A percentile compares a stretch with the other conserved stretches of the same genome.
Evolutionary conservation across 2,888 invertebrate genomes (phyloP).

Genomic region (Carabus problematicus): DNA sequence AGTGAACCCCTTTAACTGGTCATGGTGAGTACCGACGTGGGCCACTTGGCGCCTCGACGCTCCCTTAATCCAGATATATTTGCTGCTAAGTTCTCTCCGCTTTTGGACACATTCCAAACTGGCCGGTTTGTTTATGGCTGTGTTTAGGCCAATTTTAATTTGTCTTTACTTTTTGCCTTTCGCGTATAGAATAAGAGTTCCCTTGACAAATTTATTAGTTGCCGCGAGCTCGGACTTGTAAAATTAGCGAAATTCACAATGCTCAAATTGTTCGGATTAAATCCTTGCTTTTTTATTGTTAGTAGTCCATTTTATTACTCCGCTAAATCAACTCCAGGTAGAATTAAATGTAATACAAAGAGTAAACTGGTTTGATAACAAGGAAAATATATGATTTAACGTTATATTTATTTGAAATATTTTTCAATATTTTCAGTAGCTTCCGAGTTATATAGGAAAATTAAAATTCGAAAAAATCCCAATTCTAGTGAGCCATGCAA

Average conservation of each 20-base stretch:
- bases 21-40: conserved; percentile 3
- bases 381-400: no score
- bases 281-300: not conserved
- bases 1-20: no score
- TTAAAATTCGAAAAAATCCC: no score
- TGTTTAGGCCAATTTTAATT: conserved; percentile 40
- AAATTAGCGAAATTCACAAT: conserved; percentile 25
- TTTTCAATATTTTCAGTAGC: no score
- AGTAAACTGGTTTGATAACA: no score
- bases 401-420: no score
- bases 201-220: conserved; percentile 31
- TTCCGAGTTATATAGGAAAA: no score
- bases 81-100: conserved; percentile 24
- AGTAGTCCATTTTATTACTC: no score
- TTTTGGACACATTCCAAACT: conserved; percentile 16
- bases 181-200: not conserved
- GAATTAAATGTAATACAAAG: no score
- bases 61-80: conserved; percentile 34
- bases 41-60: conserved; percentile 4
- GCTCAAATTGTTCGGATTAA: no score
- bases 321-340: no score
- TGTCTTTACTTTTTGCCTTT: conserved; percentile 35
- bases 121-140: conserved; percentile 38
- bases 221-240: conserved; percentile 9
- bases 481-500: no score